These are phyloP conservation scores for Gonocerus acuteangulatus DNA, from an alignment of 2,888 invertebrate species.

Conservation along the genomic window DNA sequence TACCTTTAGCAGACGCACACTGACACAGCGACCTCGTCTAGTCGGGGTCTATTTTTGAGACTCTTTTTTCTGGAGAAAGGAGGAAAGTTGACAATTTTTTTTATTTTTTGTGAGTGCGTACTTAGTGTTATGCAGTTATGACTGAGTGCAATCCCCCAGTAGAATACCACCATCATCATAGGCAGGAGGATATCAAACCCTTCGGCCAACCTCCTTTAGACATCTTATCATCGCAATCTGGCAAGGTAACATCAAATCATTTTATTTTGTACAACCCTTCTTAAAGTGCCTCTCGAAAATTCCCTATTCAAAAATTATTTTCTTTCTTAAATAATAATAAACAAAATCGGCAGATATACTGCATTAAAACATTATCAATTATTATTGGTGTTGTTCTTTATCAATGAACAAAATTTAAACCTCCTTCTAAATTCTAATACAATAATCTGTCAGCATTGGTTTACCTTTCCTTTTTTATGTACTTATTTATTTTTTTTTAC, in stretches of 20 bases:
- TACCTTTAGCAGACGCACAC: background rate
- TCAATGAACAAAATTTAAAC: background rate
- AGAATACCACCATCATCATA: constrained; percentile 45
- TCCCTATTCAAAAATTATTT: background rate
- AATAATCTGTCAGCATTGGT: no score
- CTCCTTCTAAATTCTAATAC: no score
- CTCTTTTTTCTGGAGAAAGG: background rate
- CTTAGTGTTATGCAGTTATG: constrained; percentile 42
- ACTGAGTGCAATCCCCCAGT: constrained; percentile 59
- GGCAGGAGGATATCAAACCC: constrained; percentile 37
- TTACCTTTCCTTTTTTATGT: no score
- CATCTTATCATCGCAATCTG: constrained; percentile 34
- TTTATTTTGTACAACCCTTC: background rate
- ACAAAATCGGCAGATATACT: background rate
- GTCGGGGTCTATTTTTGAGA: background rate
- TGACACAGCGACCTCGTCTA: background rate
- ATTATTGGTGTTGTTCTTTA: background rate
- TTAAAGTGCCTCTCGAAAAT: background rate
- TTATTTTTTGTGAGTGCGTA: no score
- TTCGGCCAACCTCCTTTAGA: constrained; percentile 42
- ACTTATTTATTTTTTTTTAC: no score
- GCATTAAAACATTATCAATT: background rate
- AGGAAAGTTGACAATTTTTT: no score
- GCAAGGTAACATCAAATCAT: constrained; percentile 34
- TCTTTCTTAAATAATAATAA: background rate